These are phyloP conservation scores for Torymus texanus DNA, from an alignment of 2,888 invertebrate species.

Conservation along the genomic window DNA sequence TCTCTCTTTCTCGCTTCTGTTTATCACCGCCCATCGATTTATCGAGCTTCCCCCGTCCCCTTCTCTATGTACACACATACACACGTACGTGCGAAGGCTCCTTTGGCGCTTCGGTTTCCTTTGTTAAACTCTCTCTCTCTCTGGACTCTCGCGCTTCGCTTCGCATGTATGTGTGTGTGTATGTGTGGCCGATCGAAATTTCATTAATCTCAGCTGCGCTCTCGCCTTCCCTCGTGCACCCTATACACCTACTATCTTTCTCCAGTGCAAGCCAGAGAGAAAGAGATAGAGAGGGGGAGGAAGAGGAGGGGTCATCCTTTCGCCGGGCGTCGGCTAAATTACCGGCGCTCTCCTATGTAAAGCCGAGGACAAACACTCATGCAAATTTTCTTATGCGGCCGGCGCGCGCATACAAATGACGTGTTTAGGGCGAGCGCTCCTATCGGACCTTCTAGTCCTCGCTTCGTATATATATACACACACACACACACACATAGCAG, in stretches of 20 bases:
- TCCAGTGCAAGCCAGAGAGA: neutral
- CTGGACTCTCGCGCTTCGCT: neutral
- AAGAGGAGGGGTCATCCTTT: constrained; percentile 52
- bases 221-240: constrained; percentile 12
- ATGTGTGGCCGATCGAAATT: constrained; percentile 57
- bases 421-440: constrained; percentile 62
- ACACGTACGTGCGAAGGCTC: too few species aligned
- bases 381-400: constrained; percentile 68
- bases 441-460: neutral
- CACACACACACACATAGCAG: neutral
- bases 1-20: neutral
- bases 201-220: constrained; percentile 61
- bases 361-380: constrained; percentile 66
- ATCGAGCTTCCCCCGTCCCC: constrained; percentile 4
- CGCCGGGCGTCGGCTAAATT: constrained; percentile 55
- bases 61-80: too few species aligned
- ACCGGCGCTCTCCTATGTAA: constrained; percentile 44
- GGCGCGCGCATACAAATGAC: constrained; percentile 68
- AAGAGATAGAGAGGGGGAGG: neutral
- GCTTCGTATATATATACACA: too few species aligned
- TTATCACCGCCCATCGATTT: constrained; percentile 42
- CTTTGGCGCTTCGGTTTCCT: neutral
- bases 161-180: neutral
- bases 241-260: constrained; percentile 9
- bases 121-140: too few species aligned